phyloP scores from a whole-genome alignment of 2,113 vertebrate genomes.

The Scopus umbretta region DNA sequence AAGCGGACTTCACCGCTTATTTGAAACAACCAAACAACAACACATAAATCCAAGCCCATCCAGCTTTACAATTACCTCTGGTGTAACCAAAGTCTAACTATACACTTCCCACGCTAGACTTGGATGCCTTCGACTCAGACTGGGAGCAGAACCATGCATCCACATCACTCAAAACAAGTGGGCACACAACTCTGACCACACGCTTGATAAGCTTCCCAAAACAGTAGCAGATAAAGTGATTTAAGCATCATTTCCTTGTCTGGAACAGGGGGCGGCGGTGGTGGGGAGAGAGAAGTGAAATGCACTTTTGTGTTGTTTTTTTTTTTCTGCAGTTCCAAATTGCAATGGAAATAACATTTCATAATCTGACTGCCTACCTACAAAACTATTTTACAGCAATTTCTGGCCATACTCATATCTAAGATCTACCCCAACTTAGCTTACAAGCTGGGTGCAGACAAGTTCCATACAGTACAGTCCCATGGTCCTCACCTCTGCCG shows the following conservation, averaged over 20 bases:
- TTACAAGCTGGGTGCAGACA: not conserved
- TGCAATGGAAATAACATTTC: not conserved
- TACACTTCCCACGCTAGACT: not conserved
- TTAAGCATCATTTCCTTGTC: not conserved
- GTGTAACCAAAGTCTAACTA: not conserved
- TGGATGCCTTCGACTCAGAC: not conserved
- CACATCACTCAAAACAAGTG: not conserved
- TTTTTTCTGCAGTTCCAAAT: not conserved
- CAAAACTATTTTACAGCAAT: not conserved
- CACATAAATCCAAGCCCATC: not conserved
- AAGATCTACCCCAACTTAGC: not conserved
- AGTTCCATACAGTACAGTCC: not conserved
- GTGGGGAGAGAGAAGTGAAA: not conserved
- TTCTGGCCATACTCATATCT: accelerated
- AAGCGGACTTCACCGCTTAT: not conserved
- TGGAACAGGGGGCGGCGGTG: not conserved
- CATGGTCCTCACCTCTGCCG: constrained; percentile 81
- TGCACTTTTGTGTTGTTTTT: not conserved
- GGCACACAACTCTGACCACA: not conserved
- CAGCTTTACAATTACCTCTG: not conserved
- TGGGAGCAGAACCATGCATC: not conserved
- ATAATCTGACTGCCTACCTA: accelerated
- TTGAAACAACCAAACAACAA: not conserved
- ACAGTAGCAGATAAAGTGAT: not conserved
- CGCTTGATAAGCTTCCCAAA: not conserved